Evolutionary conservation across 1,140 invertebrate species (phyloP), one percentile per base, ranked within the genome.

Genomic region (Drosophila watanabei): DNA sequence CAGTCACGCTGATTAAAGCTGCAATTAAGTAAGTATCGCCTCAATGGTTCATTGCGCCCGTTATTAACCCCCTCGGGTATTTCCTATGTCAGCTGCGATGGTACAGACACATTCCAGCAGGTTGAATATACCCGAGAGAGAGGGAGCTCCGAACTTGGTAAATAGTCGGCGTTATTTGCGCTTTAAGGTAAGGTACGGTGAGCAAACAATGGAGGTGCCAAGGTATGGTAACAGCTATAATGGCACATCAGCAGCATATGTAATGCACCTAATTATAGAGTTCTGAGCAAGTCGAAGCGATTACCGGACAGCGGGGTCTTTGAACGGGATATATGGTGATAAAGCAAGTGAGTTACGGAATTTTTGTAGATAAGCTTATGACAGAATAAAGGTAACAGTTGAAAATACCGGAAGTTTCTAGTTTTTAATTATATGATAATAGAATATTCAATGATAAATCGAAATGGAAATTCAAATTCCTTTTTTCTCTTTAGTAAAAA

Each of bases 141-240:
- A 51, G 16, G 24, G 43, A 9, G 51, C 51, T 54, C 18, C 51
- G 32, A 54, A 35, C 51, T 78, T 60, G 62, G 58, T 43, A 66
- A 59, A 71, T 68, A 77, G 79, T 87, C 82, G 69, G 56, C 65
- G 32, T 45, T 73, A 75, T 86, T 86, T 82, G 61, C 80, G 43
- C 57, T 63, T 63, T 56, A 62, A 52, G 49, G 30, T 52, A 33
- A 33, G 49, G 16, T 37, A 43, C 37, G 32, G 32, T 65, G 66
- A 58, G 73, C 54, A 86, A 69, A 70, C 63, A 60, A 64, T 77
- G 56, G 49, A 60, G 54, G 49, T 77, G 30, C 61, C 37, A 49
- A 37, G 35, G 54, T 30, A 43, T 48, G 46, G 30, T 52, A 48
- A 28, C 39, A 46, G 32, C 18, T 48, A 46, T 45, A 24, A 46